Base-by-base conservation (phyloP, 37 sponge, comb jelly and placozoan species). In the Beroe forskalii region DNA sequence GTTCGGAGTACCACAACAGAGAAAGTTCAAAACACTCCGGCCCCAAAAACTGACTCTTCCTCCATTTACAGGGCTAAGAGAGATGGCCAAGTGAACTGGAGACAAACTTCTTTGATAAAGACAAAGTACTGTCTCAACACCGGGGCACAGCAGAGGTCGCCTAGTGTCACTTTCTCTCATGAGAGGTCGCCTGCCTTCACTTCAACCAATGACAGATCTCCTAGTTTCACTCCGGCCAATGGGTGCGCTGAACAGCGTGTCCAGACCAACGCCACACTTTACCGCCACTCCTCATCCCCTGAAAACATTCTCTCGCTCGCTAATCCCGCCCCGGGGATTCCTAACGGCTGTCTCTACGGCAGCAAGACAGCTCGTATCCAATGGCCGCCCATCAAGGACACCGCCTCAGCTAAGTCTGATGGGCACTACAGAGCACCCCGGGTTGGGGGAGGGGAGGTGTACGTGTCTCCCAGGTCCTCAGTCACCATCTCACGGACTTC, bases 41-140 rank as follows among this genome's bases (percentile, higher is more conserved):
- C 55, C 12, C 55, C 55, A 6, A 48, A 48, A 48, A 6, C 55
- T 48, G 55, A 6, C 55, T 48, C 55, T 12, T 17, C 12, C 12
- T 6, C 12, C 12, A 17, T 17, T 12, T 17, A 6, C 55, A 48
- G 12, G 55, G 55, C 66, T n/a, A 27, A 64, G 25, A 80, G 86
- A 23, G 86, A 80, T 43, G 86, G 86, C 4, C 40, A 80, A 25
- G 86, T 38, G 24, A 80, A 80, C 55, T 80, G 86, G 86, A 41
- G 86, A 80, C 86, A 80, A 44, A 80, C 86, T 4, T 38, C 86
- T 2, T 24, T 80, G 25, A 41, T 80, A 1, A 80, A 80, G 35
- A 80, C 86, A 0, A 41, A 44, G 86, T 80, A 43, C 35, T 48
- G 55, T 12, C 12, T 48, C 6, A 6, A 6, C 6, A 6, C 55